Conservation (phyloP, 2,113 vertebrate species). For the Phalacrocorax aristotelis region DNA sequence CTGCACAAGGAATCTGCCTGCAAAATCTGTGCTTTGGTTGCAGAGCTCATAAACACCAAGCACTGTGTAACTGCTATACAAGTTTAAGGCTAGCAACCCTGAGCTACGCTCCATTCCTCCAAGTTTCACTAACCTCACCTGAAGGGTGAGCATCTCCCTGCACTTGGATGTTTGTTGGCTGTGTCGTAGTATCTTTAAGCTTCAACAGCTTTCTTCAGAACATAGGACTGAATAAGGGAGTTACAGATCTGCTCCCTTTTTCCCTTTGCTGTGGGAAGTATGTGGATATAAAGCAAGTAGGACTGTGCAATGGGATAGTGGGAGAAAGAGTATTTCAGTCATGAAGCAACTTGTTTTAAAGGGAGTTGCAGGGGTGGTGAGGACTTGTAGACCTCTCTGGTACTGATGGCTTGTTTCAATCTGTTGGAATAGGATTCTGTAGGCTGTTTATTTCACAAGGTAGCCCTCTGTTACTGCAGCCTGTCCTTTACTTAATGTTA, state of each 20-base stretch:
- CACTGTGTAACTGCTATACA: background rate
- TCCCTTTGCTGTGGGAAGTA: background rate
- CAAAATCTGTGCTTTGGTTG: background rate
- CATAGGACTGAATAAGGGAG: background rate
- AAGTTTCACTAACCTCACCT: background rate
- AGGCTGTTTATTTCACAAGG: background rate
- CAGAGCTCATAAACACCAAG: background rate
- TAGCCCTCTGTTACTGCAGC: background rate
- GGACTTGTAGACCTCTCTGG: background rate
- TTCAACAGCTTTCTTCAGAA: background rate
- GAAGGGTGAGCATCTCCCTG: background rate
- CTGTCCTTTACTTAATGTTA: background rate
- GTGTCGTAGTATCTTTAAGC: background rate
- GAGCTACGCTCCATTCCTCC: background rate
- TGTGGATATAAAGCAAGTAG: background rate
- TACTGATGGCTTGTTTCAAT: background rate
- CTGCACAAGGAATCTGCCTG: background rate
- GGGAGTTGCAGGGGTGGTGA: background rate
- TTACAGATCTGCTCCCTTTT: background rate
- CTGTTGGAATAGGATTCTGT: background rate
- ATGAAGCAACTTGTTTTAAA: background rate
- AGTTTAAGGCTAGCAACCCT: background rate
- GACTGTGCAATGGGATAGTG: background rate
- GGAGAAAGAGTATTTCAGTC: background rate
- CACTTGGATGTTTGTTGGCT: background rate